phyloP scores from a whole-genome alignment of 2,888 invertebrate species.

The Limnephilus marmoratus region DNA sequence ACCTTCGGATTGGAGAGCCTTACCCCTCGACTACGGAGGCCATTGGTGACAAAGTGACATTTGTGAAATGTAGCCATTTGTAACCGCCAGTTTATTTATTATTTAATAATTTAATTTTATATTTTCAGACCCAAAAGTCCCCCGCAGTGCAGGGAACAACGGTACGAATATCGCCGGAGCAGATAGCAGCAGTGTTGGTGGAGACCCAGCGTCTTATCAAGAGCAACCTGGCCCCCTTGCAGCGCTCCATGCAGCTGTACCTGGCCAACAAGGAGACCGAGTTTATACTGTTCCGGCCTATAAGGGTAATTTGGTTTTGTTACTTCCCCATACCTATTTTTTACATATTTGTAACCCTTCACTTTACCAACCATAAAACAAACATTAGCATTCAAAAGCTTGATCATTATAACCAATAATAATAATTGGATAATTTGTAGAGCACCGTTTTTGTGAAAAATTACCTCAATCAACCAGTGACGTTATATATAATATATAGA shows the following conservation, averaged over 20 bases:
- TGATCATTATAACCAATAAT: not conserved
- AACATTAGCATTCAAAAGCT: not conserved
- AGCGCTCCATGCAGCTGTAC: slow-evolving; percentile 95
- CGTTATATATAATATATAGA: too few relatives aligned
- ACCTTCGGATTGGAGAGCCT: too few relatives aligned
- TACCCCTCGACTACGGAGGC: too few relatives aligned
- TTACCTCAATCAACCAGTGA: too few relatives aligned
- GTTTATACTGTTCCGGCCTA: slow-evolving; percentile 95
- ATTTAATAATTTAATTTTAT: not conserved
- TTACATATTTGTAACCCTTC: not conserved
- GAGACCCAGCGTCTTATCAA: slow-evolving; percentile 89
- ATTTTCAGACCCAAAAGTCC: slow-evolving; percentile 52
- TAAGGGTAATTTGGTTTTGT: slow-evolving; percentile 81
- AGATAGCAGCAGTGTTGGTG: slow-evolving; percentile 84
- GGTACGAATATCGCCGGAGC: slow-evolving; percentile 81
- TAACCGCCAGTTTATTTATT: not conserved
- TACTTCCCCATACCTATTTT: slow-evolving; percentile 46
- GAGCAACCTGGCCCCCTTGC: slow-evolving; percentile 86
- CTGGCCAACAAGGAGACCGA: slow-evolving; percentile 98
- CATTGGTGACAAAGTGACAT: too few relatives aligned
- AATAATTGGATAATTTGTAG: too few relatives aligned
- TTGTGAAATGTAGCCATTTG: not conserved
- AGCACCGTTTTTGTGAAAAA: too few relatives aligned
- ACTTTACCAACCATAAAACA: not conserved
- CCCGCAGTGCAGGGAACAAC: slow-evolving; percentile 37